Percentiles rank a stretch among this genome's conserved stretches.
Conservation (phyloP, 2,113 vertebrate species). For the Otolemur garnettii region DNA sequence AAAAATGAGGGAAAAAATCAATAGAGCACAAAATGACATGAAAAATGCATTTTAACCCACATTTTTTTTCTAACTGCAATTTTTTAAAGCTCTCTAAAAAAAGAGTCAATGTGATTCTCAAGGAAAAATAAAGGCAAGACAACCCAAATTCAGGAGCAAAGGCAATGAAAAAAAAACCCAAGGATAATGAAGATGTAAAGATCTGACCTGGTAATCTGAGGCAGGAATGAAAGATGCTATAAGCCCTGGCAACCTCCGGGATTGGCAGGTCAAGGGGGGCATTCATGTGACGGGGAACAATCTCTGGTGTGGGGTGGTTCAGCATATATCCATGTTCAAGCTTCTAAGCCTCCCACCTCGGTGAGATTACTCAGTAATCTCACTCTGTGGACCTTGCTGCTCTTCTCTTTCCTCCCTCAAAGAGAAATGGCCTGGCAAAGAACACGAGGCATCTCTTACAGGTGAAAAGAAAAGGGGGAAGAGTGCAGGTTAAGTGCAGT, state of each 20-base stretch:
- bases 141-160: conserved; percentile 57
- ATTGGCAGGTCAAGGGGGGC: neutral
- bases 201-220: conserved; percentile 56
- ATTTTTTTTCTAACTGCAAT: conserved; percentile 79
- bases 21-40: conserved; percentile 88
- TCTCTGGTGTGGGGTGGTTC: conserved; percentile 31
- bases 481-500: conserved; percentile 55
- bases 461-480: conserved; percentile 50
- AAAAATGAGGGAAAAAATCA: conserved; percentile 88
- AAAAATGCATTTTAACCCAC: conserved; percentile 88
- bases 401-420: neutral
- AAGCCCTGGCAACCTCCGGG: neutral
- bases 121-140: conserved; percentile 72
- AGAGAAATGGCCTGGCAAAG: neutral
- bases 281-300: conserved; percentile 44
- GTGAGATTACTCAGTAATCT: neutral
- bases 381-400: neutral
- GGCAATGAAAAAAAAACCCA: conserved; percentile 49
- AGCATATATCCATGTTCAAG: neutral
- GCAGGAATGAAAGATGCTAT: neutral
- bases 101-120: conserved; percentile 85
- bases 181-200: conserved; percentile 77
- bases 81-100: conserved; percentile 84
- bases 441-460: neutral
- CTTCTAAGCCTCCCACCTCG: neutral